phyloP scores from a whole-genome alignment of 2,113 vertebrate species.

The mouse (Mus musculus) region GRCm39 chr14:12674001-12674500 shows the following conservation, averaged over 20 bases:
- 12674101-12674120: background rate
- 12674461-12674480: background rate
- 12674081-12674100: background rate
- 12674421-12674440: background rate
- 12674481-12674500: background rate
- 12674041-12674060: background rate
- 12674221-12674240: background rate
- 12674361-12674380: background rate
- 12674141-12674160: background rate
- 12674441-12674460: background rate
- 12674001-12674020: background rate
- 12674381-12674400: background rate
- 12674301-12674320: background rate
- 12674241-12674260: background rate
- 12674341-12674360: conserved; percentile 5
- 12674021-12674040: background rate
- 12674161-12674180: background rate
- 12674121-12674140: background rate
- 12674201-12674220: background rate
- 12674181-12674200: background rate
- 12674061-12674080: background rate
- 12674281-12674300: background rate
- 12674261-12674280: background rate
- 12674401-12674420: background rate
- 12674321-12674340: background rate